Percentiles rank a stretch among this genome's conserved stretches.
These are phyloP conservation scores for Amblyopsis hoosieri DNA, from an alignment of 2,797 vertebrate species.

Conservation along the genomic window DNA sequence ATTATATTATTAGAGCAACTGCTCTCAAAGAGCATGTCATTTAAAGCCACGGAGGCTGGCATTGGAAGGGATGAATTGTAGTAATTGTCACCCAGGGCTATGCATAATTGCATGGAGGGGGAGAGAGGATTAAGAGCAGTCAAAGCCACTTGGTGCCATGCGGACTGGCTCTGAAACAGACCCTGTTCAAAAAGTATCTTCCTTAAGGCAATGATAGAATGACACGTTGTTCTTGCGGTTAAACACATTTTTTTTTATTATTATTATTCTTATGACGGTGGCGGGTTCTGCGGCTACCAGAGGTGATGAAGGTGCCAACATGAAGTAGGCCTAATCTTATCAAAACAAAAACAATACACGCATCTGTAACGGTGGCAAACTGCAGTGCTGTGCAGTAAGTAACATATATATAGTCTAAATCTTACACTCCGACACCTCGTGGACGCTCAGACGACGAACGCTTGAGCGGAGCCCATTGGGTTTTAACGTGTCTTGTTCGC, in stretches of 20 bases:
- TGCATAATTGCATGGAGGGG: slow-evolving; percentile 65
- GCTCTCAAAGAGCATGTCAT: slow-evolving; percentile 68
- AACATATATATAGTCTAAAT: too few species aligned
- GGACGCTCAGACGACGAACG: too few species aligned
- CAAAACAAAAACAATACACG: too few species aligned
- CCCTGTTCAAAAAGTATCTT: slow-evolving; percentile 47
- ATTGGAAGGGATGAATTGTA: slow-evolving; percentile 61
- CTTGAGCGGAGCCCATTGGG: too few species aligned
- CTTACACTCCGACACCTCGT: too few species aligned
- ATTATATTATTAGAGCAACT: slow-evolving; percentile 74
- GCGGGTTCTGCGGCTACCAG: too few species aligned
- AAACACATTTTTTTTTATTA: slow-evolving; percentile 8
- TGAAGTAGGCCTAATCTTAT: too few species aligned
- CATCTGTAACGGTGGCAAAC: too few species aligned
- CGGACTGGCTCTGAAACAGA: slow-evolving; percentile 60
- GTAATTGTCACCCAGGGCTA: slow-evolving; percentile 77
- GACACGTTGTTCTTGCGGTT: slow-evolving; percentile 24
- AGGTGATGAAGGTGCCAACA: too few species aligned
- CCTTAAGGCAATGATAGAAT: slow-evolving; percentile 15
- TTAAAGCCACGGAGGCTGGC: slow-evolving; percentile 62
- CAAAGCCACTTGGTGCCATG: slow-evolving; percentile 66
- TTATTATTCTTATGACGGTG: too few species aligned
- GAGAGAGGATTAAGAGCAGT: slow-evolving; percentile 60
- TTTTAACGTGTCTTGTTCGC: too few species aligned
- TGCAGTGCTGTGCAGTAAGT: too few species aligned